These are phyloP conservation scores for Verasper variegatus DNA, from an alignment of 2,113 vertebrate genomes.

Conservation along the genomic window DNA sequence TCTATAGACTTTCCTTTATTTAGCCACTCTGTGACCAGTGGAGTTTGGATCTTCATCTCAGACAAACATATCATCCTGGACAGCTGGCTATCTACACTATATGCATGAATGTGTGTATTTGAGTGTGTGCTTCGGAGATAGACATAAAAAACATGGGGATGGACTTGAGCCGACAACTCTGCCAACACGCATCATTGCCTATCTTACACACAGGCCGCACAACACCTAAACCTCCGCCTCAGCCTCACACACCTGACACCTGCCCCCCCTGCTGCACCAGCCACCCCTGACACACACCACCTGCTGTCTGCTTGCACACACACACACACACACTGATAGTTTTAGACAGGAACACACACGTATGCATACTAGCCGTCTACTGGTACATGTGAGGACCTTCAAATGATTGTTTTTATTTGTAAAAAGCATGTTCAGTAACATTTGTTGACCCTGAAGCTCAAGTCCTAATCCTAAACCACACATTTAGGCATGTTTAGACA, in stretches of 20 bases:
- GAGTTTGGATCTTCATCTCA: slow-evolving; percentile 3
- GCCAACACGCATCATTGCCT: slow-evolving; percentile 40
- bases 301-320: slow-evolving; percentile 47
- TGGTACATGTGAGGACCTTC: slow-evolving; percentile 5
- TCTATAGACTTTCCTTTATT: slow-evolving; percentile 6
- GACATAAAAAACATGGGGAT: slow-evolving; percentile 21
- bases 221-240: slow-evolving; percentile 27
- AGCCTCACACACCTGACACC: slow-evolving; percentile 41
- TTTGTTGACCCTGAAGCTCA: not conserved
- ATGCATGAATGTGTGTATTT: slow-evolving; percentile 1
- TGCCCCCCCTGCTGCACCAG: slow-evolving; percentile 5
- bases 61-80: slow-evolving; percentile 3
- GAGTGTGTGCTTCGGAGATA: slow-evolving; percentile 27
- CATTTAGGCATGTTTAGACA: not conserved
- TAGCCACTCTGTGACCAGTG: not conserved
- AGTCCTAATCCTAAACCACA: not conserved
- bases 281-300: slow-evolving; percentile 57
- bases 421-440: not conserved
- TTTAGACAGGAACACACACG: slow-evolving; percentile 27
- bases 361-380: too few relatives aligned
- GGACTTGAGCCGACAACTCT: slow-evolving; percentile 47
- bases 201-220: slow-evolving; percentile 38
- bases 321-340: slow-evolving; percentile 24
- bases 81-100: slow-evolving; percentile 2
- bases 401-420: too few relatives aligned